Percentiles rank a stretch among this genome's conserved stretches.
These are phyloP conservation scores for Mus spretus DNA, from an alignment of 2,797 vertebrate genomes.

Conservation along the genomic window DNA sequence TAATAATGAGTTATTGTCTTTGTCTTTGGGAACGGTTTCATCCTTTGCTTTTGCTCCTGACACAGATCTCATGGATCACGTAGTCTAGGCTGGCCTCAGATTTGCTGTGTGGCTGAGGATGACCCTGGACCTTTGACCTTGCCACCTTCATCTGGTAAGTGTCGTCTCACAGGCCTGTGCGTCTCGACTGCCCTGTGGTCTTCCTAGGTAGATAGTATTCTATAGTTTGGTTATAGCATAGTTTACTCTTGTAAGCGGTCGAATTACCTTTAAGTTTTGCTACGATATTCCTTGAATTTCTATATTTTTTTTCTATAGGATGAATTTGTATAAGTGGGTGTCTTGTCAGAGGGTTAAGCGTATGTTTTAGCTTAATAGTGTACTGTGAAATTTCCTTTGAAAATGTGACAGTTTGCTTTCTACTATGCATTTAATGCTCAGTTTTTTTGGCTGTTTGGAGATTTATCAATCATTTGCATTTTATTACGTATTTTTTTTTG, in stretches of 20 bases:
- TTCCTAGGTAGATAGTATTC: neutral
- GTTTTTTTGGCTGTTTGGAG: neutral
- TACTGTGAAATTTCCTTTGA: conserved; percentile 23
- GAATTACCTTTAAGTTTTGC: conserved; percentile 44
- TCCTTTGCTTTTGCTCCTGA: conserved; percentile 23
- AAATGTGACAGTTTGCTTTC: neutral
- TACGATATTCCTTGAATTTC: conserved; percentile 5
- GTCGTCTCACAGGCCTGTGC: too few relatives aligned
- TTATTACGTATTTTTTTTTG: neutral
- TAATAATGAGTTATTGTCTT: conserved; percentile 11
- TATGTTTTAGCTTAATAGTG: conserved; percentile 47
- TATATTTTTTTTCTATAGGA: neutral
- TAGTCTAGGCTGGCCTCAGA: neutral
- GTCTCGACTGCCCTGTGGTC: neutral
- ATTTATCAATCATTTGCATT: conserved; percentile 1
- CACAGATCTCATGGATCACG: neutral
- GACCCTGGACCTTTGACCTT: neutral
- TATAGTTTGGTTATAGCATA: neutral
- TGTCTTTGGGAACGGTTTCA: neutral
- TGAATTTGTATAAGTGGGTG: conserved; percentile 27
- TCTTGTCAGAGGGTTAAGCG: neutral
- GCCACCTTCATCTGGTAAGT: neutral
- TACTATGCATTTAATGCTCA: neutral
- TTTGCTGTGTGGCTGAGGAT: neutral
- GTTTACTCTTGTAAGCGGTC: neutral